phyloP scores from a whole-genome alignment of 1,140 invertebrate species.

The Rhyacophila brunnea region DNA sequence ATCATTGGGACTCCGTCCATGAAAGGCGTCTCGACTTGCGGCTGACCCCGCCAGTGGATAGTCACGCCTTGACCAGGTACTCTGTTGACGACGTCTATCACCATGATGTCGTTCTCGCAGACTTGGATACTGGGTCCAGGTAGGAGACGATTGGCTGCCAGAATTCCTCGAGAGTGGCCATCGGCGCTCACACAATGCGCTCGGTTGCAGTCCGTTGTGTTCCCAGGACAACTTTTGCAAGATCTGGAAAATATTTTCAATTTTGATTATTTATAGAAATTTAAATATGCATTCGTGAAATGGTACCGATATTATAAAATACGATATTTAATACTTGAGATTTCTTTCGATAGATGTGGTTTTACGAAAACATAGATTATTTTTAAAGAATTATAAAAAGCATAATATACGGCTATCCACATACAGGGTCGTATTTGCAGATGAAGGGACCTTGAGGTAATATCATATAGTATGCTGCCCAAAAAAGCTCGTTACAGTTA shows the following conservation, averaged over 20 bases:
- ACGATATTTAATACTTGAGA: no score
- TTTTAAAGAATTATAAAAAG: no score
- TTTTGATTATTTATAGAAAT: no score
- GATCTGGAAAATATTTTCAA: constrained; percentile 47
- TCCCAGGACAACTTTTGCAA: constrained; percentile 65
- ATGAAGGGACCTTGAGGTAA: no score
- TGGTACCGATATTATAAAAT: no score
- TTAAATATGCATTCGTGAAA: no score
- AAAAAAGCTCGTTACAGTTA: no score
- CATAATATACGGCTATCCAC: no score
- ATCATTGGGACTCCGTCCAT: constrained; percentile 85
- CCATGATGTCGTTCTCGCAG: constrained; percentile 81
- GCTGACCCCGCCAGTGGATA: constrained; percentile 83
- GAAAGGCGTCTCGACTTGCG: constrained; percentile 72
- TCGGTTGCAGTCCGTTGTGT: constrained; percentile 60
- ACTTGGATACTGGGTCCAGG: constrained; percentile 85
- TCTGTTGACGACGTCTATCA: constrained; percentile 80
- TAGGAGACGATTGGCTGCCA: constrained; percentile 76
- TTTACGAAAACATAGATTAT: no score
- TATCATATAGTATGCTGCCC: no score
- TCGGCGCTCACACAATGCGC: constrained; percentile 69
- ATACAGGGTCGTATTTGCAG: no score
- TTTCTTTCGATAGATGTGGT: no score
- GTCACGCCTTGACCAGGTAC: constrained; percentile 68
- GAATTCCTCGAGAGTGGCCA: constrained; percentile 66